Conservation (phyloP, 2,113 vertebrate genomes). For the Periophthalmodon schlosseri region DNA sequence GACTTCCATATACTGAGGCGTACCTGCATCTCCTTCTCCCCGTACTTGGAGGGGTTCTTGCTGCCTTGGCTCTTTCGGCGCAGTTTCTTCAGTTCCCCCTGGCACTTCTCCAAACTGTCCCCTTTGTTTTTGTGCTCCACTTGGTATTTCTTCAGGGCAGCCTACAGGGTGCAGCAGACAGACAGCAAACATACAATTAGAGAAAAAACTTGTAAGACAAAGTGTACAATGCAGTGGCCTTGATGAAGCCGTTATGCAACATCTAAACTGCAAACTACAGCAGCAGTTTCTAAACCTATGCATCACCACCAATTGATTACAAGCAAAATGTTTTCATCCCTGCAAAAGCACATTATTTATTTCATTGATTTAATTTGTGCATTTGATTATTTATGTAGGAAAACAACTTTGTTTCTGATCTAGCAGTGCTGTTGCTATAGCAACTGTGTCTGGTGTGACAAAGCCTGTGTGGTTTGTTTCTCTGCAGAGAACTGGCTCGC, state of each 20-base stretch:
- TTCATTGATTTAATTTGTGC: slow-evolving; percentile 39
- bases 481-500: slow-evolving; percentile 39
- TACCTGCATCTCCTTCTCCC: slow-evolving; percentile 98
- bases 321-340: neutral
- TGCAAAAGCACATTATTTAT: slow-evolving; percentile 22
- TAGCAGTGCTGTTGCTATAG: slow-evolving; percentile 67
- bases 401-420: slow-evolving; percentile 56
- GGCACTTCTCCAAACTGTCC: slow-evolving; percentile 94
- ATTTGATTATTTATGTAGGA: slow-evolving; percentile 43
- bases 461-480: slow-evolving; percentile 58
- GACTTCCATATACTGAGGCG: slow-evolving; percentile 21
- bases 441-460: slow-evolving; percentile 59
- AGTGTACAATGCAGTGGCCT: neutral
- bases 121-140: slow-evolving; percentile 92
- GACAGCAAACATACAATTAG: slow-evolving; percentile 7
- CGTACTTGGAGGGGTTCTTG: slow-evolving; percentile 98
- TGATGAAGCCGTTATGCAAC: neutral
- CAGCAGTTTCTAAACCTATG: neutral
- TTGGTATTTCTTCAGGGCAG: slow-evolving; percentile 97
- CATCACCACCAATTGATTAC: neutral
- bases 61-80: slow-evolving; percentile 98
- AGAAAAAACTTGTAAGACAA: neutral
- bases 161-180: slow-evolving; percentile 74
- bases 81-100: slow-evolving; percentile 95
- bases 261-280: slow-evolving; percentile 3